Base-by-base conservation (phyloP, 2,113 vertebrate species). In the Zeus faber region DNA sequence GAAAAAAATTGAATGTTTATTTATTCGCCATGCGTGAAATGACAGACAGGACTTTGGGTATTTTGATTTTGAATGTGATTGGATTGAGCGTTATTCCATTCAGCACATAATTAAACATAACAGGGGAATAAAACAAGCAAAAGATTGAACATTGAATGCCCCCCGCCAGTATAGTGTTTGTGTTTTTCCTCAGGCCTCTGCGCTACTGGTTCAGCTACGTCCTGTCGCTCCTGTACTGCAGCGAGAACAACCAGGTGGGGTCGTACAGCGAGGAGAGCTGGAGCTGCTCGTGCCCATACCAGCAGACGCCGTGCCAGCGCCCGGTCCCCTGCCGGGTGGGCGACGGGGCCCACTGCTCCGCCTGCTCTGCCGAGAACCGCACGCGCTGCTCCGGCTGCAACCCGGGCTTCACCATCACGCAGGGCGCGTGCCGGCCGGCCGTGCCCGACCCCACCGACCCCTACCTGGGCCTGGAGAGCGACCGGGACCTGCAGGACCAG, bases 141-240 rank as follows among this genome's bases (percentile, higher is more conserved):
- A 29, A 29, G 4, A 29, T 5, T 29, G 27, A 29, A 4, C 9
- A 29, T 29, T 29, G 9, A 33, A 33, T 2, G 8, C 13, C 3
- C 6, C 13, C 11, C 2, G 33, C 5, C 6, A n/a, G 13, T 37
- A 1, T 37, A n/a, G 33, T 37, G 31, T 13, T 9, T 33, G 33
- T 37, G 20, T 78, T 49, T 81, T 31, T 73, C 55, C 16, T 21
- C 69, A 99, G 97, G 83, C 85, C 91, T 43, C 74, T 95, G 37
- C 72, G 83, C 51, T 94, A 89, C 77, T 98, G 97, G 97, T 83
- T 97, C 88, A 92, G 88, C 76, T 91, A 87, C 0, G 79, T 89
- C 5, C 93, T 97, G 72, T 98, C 97, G 0, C 77, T 95, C 45
- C 84, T 99, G 54, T 98, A 98, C 92, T 99, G 96, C 86, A 92